A percentile compares a stretch with the other conserved stretches of the same genome.
These are phyloP conservation scores for Ceyx margarethae DNA, from an alignment of 2,113 vertebrate genomes.

Conservation along the genomic window DNA sequence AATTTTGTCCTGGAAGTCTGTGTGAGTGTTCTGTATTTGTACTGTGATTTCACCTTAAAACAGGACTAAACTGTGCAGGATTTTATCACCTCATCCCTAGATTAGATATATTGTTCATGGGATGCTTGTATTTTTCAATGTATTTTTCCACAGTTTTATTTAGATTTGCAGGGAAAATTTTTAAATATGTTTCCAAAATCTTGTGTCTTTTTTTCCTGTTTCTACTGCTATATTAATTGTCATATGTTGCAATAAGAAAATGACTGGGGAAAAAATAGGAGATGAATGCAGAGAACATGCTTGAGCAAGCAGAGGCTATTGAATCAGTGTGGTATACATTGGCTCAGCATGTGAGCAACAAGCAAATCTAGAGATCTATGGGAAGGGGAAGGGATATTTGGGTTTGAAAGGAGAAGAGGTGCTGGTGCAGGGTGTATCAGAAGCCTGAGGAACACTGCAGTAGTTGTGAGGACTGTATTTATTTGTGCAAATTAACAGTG, in stretches of 20 bases:
- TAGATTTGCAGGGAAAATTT: not conserved
- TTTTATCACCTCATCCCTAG: not conserved
- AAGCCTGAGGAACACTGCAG: not conserved
- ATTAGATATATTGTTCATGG: not conserved
- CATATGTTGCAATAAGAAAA: not conserved
- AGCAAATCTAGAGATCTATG: not conserved
- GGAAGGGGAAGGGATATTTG: not conserved
- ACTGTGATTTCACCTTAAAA: not conserved
- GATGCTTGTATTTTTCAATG: not conserved
- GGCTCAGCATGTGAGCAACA: not conserved
- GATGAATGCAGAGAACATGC: not conserved
- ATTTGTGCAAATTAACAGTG: not conserved
- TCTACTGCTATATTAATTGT: not conserved
- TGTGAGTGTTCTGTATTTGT: not conserved
- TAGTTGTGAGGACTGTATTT: not conserved
- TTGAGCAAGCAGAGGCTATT: not conserved
- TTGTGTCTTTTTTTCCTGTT: not conserved
- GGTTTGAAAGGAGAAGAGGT: not conserved
- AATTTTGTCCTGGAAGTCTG: not conserved
- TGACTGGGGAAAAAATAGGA: not conserved
- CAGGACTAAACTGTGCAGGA: not conserved
- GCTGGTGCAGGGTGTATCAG: not conserved
- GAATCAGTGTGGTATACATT: not conserved
- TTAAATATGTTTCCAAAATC: not conserved
- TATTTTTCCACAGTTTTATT: not conserved